phyloP scores from a whole-genome alignment of 2,113 vertebrate genomes.

The Circaetus cinerascens region DNA sequence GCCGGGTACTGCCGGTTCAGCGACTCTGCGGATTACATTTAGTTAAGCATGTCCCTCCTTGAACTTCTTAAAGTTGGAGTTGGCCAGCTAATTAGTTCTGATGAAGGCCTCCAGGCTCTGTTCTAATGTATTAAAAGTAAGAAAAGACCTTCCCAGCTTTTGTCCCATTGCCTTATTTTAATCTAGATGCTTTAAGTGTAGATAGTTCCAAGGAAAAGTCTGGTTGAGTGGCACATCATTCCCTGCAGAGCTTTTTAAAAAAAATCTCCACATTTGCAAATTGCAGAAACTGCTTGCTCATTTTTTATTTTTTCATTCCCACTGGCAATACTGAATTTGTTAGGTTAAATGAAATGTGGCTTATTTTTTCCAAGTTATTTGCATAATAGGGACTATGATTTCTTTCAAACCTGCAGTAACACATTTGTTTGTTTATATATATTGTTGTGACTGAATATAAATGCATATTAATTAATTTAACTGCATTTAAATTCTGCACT shows the following conservation, averaged over 20 bases:
- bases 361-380: not conserved
- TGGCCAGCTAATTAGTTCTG: not conserved
- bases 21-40: accelerated
- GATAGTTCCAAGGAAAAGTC: not conserved
- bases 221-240: not conserved
- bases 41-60: not conserved
- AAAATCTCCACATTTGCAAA: not conserved
- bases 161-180: not conserved
- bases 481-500: not conserved
- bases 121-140: not conserved
- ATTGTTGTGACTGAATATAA: not conserved
- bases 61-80: not conserved
- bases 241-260: not conserved
- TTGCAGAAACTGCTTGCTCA: not conserved
- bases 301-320: not conserved
- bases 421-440: not conserved
- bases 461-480: not conserved
- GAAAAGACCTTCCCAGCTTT: not conserved
- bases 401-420: not conserved
- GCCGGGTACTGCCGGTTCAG: not conserved
- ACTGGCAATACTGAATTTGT: not conserved
- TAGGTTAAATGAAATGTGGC: not conserved
- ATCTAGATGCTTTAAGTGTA: not conserved
- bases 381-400: not conserved
- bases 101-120: not conserved